A percentile compares a stretch with the other conserved stretches of the same genome.
These are phyloP conservation scores for Acanthornis magna DNA, from an alignment of 2,797 vertebrate genomes.

Conservation along the genomic window DNA sequence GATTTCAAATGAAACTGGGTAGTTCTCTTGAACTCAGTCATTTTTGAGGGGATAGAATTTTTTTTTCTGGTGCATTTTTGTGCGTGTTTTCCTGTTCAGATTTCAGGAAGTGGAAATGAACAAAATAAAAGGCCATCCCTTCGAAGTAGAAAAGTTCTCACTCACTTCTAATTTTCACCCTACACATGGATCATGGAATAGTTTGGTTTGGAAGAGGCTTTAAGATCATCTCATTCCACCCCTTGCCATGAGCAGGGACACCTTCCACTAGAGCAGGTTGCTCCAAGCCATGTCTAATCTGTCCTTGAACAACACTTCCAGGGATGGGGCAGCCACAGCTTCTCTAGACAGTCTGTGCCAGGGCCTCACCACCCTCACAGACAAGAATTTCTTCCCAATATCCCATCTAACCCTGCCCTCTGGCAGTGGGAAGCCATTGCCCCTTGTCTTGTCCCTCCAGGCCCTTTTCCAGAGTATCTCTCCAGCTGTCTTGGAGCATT, in stretches of 20 bases:
- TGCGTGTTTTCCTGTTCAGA: neutral
- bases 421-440: neutral
- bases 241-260: neutral
- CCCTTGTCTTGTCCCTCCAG: neutral
- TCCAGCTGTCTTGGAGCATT: neutral
- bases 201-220: neutral
- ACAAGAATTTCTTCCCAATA: neutral
- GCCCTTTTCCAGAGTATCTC: neutral
- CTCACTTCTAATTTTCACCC: neutral
- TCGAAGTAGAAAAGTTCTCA: neutral
- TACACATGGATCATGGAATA: neutral
- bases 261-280: too few species aligned
- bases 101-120: neutral
- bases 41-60: neutral
- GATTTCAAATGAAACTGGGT: neutral
- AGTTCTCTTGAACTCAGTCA: neutral
- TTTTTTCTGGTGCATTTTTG: neutral
- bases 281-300: fast-evolving
- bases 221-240: neutral
- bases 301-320: neutral
- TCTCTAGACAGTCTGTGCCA: neutral
- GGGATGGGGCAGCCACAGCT: neutral
- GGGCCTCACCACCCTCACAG: neutral
- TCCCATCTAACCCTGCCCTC: neutral
- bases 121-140: neutral